Evolutionary conservation across 2,113 vertebrate species (phyloP), one percentile per base, ranked within the genome.

Genomic region (Catharus minimus): DNA sequence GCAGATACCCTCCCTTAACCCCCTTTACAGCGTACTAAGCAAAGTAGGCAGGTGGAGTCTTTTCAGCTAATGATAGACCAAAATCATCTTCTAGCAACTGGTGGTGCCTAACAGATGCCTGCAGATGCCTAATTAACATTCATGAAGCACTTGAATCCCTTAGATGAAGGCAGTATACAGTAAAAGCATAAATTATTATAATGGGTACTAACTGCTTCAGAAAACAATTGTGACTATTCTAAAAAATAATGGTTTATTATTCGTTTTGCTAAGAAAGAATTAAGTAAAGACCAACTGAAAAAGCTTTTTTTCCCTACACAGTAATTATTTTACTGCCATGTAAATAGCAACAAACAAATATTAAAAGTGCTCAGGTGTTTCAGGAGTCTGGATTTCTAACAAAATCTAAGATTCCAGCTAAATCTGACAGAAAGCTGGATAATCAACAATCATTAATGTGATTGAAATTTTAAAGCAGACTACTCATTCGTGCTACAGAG

Each of bases 41-140:
- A 86, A 85, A 82, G 41, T 20, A 92, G 32, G 57, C 90, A 84
- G 88, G 83, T 92, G 86, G 77, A 93, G 28, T 18, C 74, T 86
- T 92, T 84, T 75, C 72, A 88, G 82, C 15, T 95, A 90, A 95
- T 71, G 79, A 86, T 47, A 95, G 65, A 78, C 36, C 50, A 82
- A 94, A 92, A 92, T 75, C 39, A 84, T 83, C 77, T 76, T 89
- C 66, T 69, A 76, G 83, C 86, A 92, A 93, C 86, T 85, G 44
- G 86, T 95, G 74, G 46, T 84, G 66, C 81, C 55, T 84, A 82
- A 67, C 66, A 79, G 83, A 89, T 79, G 81, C 46, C 71, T 89
- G 81, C 87, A 96, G 86, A 95, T 94, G 92, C 74, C 55, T 95
- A 93, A 94, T 90, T 92, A 94, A 73, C 66, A 82, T 95, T 94